Percentiles rank a stretch among this genome's conserved stretches.
Evolutionary conservation across 2,797 vertebrate species (phyloP).

Genomic region (Lepidocolaptes lacrymiger): DNA sequence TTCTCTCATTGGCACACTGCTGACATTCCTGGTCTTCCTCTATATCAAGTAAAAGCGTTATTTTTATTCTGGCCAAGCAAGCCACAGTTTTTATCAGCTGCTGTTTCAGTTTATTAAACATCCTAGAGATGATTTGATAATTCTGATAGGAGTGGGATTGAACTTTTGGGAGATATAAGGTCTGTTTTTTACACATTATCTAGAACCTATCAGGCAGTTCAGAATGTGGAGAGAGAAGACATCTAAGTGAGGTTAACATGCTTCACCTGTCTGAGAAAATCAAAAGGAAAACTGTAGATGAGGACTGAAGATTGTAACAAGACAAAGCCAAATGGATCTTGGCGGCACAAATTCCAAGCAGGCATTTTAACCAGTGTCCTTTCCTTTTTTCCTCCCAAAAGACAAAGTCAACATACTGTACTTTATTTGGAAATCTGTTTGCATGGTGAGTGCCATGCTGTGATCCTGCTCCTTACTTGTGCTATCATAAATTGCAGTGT

Average conservation of each 20-base stretch:
- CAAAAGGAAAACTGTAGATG: not conserved
- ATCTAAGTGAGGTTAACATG: not conserved
- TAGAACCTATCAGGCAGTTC: not conserved
- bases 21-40: not conserved
- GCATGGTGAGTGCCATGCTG: rapidly evolving
- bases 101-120: not conserved
- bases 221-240: not conserved
- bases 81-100: not conserved
- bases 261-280: not conserved
- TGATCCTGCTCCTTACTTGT: not conserved
- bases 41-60: not conserved
- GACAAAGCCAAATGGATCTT: not conserved
- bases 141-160: not conserved
- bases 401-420: not conserved
- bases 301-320: not conserved
- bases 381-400: not conserved
- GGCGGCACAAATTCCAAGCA: not conserved
- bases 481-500: not conserved
- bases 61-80: not conserved
- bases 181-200: not conserved
- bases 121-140: not conserved
- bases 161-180: not conserved
- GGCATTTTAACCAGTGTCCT: not conserved
- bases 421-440: not conserved
- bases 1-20: not conserved